Base-by-base conservation (phyloP, 2,888 invertebrate species). In the Epiblema foenella region DNA sequence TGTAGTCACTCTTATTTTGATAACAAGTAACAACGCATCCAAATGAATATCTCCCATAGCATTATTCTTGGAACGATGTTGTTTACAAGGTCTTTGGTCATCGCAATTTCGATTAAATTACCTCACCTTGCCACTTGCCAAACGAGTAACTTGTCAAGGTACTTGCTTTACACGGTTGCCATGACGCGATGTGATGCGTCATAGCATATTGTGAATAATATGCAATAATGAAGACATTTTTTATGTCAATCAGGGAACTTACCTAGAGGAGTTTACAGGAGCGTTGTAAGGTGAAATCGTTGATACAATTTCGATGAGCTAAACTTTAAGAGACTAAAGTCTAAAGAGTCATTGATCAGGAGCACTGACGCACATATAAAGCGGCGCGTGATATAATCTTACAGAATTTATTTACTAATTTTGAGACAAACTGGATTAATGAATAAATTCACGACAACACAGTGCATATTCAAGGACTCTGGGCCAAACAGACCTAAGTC, bases 101-200 rank as follows among this genome's bases (percentile, higher is more conserved):
- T 51, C 51, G 39, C 57, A 60, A 15, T 24, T 57, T 63, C 39
- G 51, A 51, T 24, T 46, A 3, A 12, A 24, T 63, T 51, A 24
- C 56, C n/a, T 68, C 64, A 54, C 59, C 60, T 68, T 58, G 51
- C 63, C 57, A 69, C 63, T 69, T 39, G 69, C 46, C 57, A 51
- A 42, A 57, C 57, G 51, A 64, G 56, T 9, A 8, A 60, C 57
- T 10, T 57, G 37, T 17, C 58, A 64, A 57, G 57, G 58, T 18
- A 52, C 58, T 64, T 69, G 58, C 63, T 57, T 51, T 69, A 63
- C 24, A 37, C 46, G 69, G 49, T 29, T 51, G 33, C 54, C 42
- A 39, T 49, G 37, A 63, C 56, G 33, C 7, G 33, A 33, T 7
- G 57, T 33, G 58, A 51, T 39, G 29, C 49, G 18, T 20, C 39